These are phyloP conservation scores for Spinus olivaceus DNA, from an alignment of 2,797 vertebrate genomes.

Conservation along the genomic window DNA sequence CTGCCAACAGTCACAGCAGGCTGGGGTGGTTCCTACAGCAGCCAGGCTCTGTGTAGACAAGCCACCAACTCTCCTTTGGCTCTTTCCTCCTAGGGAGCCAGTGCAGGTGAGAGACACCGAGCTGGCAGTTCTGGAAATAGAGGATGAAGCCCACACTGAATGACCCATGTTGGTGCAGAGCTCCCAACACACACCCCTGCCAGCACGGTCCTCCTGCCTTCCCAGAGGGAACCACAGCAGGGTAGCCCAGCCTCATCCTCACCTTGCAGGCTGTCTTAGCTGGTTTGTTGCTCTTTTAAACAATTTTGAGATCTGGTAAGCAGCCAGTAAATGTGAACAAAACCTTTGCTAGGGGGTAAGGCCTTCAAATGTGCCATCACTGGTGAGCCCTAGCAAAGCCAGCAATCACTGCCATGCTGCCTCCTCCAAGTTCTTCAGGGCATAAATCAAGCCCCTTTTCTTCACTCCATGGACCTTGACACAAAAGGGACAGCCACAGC, in stretches of 20 bases:
- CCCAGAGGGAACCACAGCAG: background rate
- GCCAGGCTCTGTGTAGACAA: background rate
- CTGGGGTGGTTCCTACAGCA: background rate
- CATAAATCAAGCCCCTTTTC: background rate
- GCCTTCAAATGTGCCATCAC: background rate
- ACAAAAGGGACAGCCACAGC: background rate
- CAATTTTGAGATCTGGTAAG: background rate
- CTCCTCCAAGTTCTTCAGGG: background rate
- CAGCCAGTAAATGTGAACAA: background rate
- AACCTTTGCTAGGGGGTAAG: background rate
- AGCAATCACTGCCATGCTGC: background rate
- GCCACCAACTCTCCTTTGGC: background rate
- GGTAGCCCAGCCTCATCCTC: background rate
- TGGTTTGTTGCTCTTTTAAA: background rate
- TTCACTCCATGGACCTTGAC: background rate
- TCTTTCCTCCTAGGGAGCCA: background rate
- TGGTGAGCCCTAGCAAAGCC: background rate
- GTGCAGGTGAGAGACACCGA: background rate
- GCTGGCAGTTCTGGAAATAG: background rate
- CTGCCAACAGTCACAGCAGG: background rate
- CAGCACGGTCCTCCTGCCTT: background rate
- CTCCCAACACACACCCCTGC: background rate
- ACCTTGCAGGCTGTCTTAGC: background rate
- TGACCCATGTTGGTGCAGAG: rapidly evolving
- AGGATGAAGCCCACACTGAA: background rate